Evolutionary conservation across 2,113 vertebrate species (phyloP).

Genomic region (Puntigrus tetrazona): DNA sequence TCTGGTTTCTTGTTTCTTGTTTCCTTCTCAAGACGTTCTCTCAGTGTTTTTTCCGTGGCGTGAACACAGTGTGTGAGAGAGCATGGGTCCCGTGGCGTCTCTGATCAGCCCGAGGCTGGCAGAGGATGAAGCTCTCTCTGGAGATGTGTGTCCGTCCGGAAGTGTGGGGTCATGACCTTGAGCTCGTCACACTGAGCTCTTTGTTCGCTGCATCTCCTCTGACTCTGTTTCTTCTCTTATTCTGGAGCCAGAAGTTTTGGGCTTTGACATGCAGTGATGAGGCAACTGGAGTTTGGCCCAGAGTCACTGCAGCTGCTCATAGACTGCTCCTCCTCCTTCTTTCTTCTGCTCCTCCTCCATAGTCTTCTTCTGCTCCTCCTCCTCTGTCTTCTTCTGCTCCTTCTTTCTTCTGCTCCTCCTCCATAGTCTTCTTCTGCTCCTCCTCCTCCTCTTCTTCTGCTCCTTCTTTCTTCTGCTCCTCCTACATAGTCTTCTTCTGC

Average conservation of each 20-base stretch:
- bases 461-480: not conserved
- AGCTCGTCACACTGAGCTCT: slow-evolving; percentile 56
- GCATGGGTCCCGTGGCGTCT: not conserved
- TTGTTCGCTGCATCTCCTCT: not conserved
- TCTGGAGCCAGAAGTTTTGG: not conserved
- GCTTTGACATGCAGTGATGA: not conserved
- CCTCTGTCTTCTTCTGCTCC: not conserved
- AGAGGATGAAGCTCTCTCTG: slow-evolving; percentile 49
- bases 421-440: too few relatives aligned
- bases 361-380: too few relatives aligned
- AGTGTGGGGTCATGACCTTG: slow-evolving; percentile 54
- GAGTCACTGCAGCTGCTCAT: not conserved
- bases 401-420: not conserved
- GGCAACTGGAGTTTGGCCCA: not conserved
- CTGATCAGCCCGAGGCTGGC: slow-evolving; percentile 61
- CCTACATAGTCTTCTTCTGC: too few relatives aligned
- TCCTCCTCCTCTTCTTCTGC: not conserved
- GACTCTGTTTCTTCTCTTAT: not conserved
- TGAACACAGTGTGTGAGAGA: slow-evolving; percentile 19
- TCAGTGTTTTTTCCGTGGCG: not conserved
- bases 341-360: not conserved
- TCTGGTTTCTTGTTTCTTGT: too few relatives aligned
- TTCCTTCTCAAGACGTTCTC: too few relatives aligned
- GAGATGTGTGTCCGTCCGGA: slow-evolving; percentile 63
- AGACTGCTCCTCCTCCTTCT: too few relatives aligned